Percentiles rank a stretch among this genome's conserved stretches.
These are phyloP conservation scores for Hyles vespertilio DNA, from an alignment of 1,140 invertebrate genomes.

Conservation along the genomic window DNA sequence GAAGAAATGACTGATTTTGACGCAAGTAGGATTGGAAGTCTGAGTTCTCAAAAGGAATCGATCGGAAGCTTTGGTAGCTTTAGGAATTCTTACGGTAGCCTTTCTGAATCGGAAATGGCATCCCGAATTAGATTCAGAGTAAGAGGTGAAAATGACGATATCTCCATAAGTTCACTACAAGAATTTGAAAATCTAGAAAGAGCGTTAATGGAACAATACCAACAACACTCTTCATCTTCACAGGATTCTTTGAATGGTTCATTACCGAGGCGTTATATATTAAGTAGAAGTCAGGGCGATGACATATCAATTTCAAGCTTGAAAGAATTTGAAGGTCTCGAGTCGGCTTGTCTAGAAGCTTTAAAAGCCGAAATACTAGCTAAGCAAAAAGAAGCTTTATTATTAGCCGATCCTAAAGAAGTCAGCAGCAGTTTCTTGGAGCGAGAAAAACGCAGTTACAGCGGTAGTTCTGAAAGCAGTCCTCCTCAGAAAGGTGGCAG, in stretches of 20 bases:
- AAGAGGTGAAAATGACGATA: constrained; percentile 90
- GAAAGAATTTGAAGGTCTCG: constrained; percentile 95
- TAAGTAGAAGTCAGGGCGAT: constrained; percentile 87
- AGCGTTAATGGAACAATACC: constrained; percentile 80
- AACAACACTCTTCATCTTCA: constrained; percentile 79
- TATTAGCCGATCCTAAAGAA: constrained; percentile 78
- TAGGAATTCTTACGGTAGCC: constrained; percentile 85
- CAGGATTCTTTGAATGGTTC: constrained; percentile 88
- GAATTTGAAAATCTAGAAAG: constrained; percentile 95
- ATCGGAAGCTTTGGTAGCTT: constrained; percentile 84
- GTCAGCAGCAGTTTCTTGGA: constrained; percentile 76
- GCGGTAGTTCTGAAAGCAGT: constrained; percentile 72
- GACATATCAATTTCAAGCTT: constrained; percentile 93
- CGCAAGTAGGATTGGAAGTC: constrained; percentile 86
- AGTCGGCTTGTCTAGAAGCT: constrained; percentile 90
- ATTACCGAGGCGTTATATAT: constrained; percentile 79
- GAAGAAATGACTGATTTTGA: constrained; percentile 91
- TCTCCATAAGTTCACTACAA: constrained; percentile 93
- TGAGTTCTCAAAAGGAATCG: constrained; percentile 88
- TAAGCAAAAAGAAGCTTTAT: constrained; percentile 89
- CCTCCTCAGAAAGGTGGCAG: constrained; percentile 71
- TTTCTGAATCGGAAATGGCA: constrained; percentile 90
- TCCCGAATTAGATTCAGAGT: constrained; percentile 87
- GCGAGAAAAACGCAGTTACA: constrained; percentile 71
- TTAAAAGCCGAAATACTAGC: constrained; percentile 88